Percentiles rank a stretch among this genome's conserved stretches.
phyloP scores from a whole-genome alignment of 2,113 vertebrate species.

The Elaphurus davidianus region DNA sequence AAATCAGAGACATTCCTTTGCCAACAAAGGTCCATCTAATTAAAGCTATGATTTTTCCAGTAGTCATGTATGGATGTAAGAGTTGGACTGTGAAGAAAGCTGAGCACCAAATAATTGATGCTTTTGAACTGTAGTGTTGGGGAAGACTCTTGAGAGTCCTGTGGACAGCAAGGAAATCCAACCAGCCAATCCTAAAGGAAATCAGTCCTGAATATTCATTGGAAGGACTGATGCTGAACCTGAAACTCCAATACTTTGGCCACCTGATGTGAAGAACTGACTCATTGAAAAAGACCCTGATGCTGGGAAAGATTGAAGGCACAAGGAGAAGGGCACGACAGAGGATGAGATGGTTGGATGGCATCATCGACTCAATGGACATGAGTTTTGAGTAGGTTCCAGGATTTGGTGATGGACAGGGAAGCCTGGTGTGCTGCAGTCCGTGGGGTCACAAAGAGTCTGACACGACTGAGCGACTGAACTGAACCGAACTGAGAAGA shows the following conservation, averaged over 20 bases:
- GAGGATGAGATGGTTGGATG: not conserved
- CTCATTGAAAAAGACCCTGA: not conserved
- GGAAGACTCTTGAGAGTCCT: no score
- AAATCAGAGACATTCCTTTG: not conserved
- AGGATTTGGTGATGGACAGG: not conserved
- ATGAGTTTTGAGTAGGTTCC: not conserved
- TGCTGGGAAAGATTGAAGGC: not conserved
- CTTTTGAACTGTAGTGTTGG: no score
- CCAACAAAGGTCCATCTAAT: not conserved
- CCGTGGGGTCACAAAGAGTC: not conserved
- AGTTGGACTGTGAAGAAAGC: not conserved
- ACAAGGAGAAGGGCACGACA: not conserved
- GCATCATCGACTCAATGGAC: not conserved
- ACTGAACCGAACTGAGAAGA: not conserved
- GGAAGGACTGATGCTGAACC: not conserved
- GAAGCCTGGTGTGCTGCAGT: not conserved
- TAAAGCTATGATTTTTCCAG: not conserved
- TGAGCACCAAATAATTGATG: not conserved
- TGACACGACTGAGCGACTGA: fast-evolving
- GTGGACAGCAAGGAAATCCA: not conserved
- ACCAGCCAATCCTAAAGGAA: not conserved
- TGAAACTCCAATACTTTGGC: not conserved
- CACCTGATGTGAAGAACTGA: not conserved
- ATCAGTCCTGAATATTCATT: not conserved
- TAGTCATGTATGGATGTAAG: not conserved